These are phyloP conservation scores for Pipistrellus pipistrellus DNA, from an alignment of 2,797 vertebrate genomes.

Conservation along the genomic window DNA sequence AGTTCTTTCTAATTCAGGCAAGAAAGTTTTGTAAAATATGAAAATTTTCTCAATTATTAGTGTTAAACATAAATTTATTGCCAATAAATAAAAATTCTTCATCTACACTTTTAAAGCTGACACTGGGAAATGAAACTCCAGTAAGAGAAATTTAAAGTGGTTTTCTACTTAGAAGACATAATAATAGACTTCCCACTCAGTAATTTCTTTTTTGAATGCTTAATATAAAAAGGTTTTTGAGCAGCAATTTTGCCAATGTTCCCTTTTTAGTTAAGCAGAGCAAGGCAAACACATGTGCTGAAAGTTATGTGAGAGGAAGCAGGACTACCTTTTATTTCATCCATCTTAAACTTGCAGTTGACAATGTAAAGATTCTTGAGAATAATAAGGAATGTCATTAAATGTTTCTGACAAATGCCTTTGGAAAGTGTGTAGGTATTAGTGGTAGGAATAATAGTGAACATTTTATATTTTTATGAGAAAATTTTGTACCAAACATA, in stretches of 20 bases:
- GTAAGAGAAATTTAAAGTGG: constrained; percentile 71
- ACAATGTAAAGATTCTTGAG: constrained; percentile 26
- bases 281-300: background rate
- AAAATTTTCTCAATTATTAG: constrained; percentile 67
- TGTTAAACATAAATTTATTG: constrained; percentile 68
- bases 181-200: constrained; percentile 77
- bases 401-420: constrained; percentile 10
- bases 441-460: background rate
- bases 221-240: constrained; percentile 74
- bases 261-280: constrained; percentile 56
- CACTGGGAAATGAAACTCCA: constrained; percentile 65
- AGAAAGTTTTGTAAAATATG: constrained; percentile 67
- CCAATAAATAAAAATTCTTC: constrained; percentile 68
- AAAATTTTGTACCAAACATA: background rate
- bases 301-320: constrained; percentile 4
- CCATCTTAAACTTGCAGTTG: constrained; percentile 12
- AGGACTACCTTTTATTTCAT: background rate
- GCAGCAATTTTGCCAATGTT: constrained; percentile 59
- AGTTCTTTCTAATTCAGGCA: constrained; percentile 58
- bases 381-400: constrained; percentile 22
- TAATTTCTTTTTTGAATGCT: constrained; percentile 75
- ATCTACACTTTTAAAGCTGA: constrained; percentile 66
- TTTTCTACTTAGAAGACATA: constrained; percentile 72
- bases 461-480: background rate
- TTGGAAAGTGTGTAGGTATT: background rate